A percentile compares a stretch with the other conserved stretches of the same genome.
Evolutionary conservation across 2,113 vertebrate species (phyloP).

Genomic region (Planiliza haematocheilus): DNA sequence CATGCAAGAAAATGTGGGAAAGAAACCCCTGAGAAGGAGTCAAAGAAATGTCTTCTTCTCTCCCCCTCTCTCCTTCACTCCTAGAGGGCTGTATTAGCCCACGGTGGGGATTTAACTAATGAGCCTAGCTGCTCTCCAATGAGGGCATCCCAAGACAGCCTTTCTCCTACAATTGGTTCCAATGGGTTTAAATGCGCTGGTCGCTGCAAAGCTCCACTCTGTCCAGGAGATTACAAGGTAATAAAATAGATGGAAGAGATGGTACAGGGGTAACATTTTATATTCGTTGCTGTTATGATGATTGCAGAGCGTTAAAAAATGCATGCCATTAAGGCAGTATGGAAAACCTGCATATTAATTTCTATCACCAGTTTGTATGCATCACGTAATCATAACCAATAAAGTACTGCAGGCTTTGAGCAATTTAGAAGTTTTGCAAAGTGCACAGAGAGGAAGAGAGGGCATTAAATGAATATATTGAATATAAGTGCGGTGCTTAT

Average conservation of each 20-base stretch:
- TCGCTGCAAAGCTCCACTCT: slow-evolving; percentile 78
- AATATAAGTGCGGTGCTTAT: background rate
- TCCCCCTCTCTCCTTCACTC: slow-evolving; percentile 75
- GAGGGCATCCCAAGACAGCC: slow-evolving; percentile 85
- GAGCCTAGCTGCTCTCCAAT: slow-evolving; percentile 84
- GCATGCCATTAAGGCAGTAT: slow-evolving; percentile 25
- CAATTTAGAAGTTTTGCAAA: background rate
- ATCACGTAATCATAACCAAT: background rate
- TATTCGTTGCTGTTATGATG: slow-evolving; percentile 73
- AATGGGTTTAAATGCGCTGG: slow-evolving; percentile 84
- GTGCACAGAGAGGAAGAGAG: background rate
- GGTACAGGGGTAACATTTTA: slow-evolving; percentile 59
- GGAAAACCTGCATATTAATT: slow-evolving; percentile 1
- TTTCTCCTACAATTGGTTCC: slow-evolving; percentile 88
- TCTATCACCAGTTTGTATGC: background rate
- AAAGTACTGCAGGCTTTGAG: background rate
- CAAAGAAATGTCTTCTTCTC: slow-evolving; percentile 81
- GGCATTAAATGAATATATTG: background rate
- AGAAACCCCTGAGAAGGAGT: slow-evolving; percentile 81
- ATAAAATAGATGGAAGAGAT: slow-evolving; percentile 82
- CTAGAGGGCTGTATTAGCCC: slow-evolving; percentile 82
- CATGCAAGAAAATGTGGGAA: slow-evolving; percentile 82
- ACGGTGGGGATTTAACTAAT: slow-evolving; percentile 88
- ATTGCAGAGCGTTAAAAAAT: slow-evolving; percentile 39
- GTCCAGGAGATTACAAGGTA: slow-evolving; percentile 82